A percentile compares a stretch with the other conserved stretches of the same genome.
phyloP scores from a whole-genome alignment of 2,888 invertebrate species.

The Erebia palarica region DNA sequence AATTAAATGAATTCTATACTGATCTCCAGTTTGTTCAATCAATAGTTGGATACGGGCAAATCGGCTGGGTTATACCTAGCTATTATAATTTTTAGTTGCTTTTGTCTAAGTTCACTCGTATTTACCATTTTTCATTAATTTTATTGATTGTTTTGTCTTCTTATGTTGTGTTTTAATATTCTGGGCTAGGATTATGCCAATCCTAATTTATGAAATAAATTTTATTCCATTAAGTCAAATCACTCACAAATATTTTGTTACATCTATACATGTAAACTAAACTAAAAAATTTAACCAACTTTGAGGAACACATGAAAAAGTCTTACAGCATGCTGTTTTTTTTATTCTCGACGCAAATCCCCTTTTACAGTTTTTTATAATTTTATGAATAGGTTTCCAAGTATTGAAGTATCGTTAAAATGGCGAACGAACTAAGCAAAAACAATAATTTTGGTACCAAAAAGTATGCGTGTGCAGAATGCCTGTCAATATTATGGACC shows the following conservation, averaged over 20 bases:
- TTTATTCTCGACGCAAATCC: not conserved
- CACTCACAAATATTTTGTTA: not conserved
- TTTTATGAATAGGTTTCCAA: not conserved
- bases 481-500: too few species aligned
- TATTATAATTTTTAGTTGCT: not conserved
- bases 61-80: not conserved
- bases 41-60: not conserved
- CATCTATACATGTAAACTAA: not conserved
- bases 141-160: slow-evolving; percentile 10
- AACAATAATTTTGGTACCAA: too few species aligned
- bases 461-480: too few species aligned
- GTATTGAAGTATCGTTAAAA: too few species aligned
- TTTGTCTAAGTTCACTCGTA: not conserved
- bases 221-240: not conserved
- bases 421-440: too few species aligned
- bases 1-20: not conserved
- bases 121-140: not conserved
- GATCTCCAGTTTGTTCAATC: not conserved
- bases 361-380: not conserved
- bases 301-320: slow-evolving; percentile 59
- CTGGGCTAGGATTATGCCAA: not conserved
- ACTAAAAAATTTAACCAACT: slow-evolving; percentile 58
- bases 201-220: not conserved
- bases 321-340: slow-evolving; percentile 21
- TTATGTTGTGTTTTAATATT: slow-evolving; percentile 1